Conservation (phyloP, 35 echinoderm and acorn worm genomes). For the Patiria miniata region DNA sequence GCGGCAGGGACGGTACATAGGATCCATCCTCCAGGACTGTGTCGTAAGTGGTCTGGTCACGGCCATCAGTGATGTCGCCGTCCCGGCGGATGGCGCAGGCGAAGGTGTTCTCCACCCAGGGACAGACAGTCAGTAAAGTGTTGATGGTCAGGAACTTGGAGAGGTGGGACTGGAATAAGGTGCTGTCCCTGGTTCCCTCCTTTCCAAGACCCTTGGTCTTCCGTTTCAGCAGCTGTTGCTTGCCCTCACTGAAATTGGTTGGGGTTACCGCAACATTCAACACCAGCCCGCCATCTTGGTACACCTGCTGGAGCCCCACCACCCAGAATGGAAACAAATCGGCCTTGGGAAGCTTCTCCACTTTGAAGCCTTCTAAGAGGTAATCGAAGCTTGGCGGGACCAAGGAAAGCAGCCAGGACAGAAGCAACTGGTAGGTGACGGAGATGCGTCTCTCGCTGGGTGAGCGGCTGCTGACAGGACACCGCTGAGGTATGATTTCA, state of each 20-base stretch:
- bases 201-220: constrained; percentile 41
- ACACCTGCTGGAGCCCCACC: constrained; percentile 82
- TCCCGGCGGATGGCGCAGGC: constrained; percentile 19
- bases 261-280: constrained; percentile 73
- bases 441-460: constrained; percentile 43
- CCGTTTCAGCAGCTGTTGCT: constrained; percentile 28
- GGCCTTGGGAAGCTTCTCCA: constrained; percentile 11
- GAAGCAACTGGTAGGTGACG: constrained; percentile 65
- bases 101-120: constrained; percentile 56
- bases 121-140: constrained; percentile 61
- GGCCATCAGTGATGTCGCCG: not conserved
- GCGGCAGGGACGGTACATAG: constrained; percentile 71
- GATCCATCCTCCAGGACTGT: constrained; percentile 59
- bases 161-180: constrained; percentile 63
- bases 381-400: constrained; percentile 78
- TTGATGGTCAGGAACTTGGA: constrained; percentile 69
- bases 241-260: not conserved
- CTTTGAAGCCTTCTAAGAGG: constrained; percentile 18
- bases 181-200: constrained; percentile 48
- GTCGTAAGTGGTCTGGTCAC: not conserved
- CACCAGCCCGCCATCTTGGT: constrained; percentile 45
- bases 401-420: constrained; percentile 82
- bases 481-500: constrained; percentile 46
- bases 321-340: constrained; percentile 68
- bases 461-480: constrained; percentile 10